Evolutionary conservation across 2,888 invertebrate species (phyloP).

Genomic region (Mylabris sibirica): DNA sequence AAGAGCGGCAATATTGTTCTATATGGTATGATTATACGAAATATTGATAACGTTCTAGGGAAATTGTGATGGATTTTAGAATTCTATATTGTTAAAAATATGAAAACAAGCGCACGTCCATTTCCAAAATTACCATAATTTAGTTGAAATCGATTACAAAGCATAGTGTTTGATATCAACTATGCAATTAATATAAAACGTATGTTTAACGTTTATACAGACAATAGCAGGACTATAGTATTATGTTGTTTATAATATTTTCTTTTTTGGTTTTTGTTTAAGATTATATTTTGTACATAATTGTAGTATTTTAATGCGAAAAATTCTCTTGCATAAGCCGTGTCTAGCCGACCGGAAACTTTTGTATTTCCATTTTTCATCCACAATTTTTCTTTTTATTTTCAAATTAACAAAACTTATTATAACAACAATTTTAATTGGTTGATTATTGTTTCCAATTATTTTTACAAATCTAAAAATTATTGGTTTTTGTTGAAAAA

Average conservation of each 20-base stretch:
- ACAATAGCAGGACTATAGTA: conserved; percentile 50
- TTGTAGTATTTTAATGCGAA: conserved; percentile 46
- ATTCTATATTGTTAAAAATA: conserved; percentile 9
- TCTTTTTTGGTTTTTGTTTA: conserved; percentile 41
- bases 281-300: conserved; percentile 44
- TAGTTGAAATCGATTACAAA: conserved; percentile 59
- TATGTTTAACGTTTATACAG: conserved; percentile 51
- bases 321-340: conserved; percentile 40
- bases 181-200: conserved; percentile 56
- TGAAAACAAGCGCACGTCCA: conserved; percentile 56
- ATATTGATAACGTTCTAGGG: not conserved
- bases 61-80: conserved; percentile 1
- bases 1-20: not conserved
- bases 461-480: not conserved
- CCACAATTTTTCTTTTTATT: not conserved
- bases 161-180: conserved; percentile 56
- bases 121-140: conserved; percentile 60
- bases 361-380: not conserved
- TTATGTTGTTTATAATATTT: conserved; percentile 49
- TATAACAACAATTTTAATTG: not conserved
- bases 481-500: not conserved
- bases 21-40: not conserved
- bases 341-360: conserved; percentile 41
- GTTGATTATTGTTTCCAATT: not conserved
- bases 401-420: not conserved